Evolutionary conservation across 1,140 invertebrate genomes (phyloP).

Genomic region (Arion vulgaris): DNA sequence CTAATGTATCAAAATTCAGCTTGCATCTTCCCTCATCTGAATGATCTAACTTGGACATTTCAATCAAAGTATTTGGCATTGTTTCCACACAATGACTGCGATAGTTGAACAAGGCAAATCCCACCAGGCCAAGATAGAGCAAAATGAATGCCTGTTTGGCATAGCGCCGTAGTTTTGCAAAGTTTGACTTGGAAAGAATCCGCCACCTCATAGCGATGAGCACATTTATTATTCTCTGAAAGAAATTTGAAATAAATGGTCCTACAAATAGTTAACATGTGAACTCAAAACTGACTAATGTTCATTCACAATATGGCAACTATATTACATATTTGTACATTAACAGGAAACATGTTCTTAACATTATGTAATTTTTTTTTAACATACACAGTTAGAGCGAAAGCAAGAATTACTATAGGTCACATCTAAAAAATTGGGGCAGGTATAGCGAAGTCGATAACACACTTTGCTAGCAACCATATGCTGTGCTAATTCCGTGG

Average conservation of each 20-base stretch:
- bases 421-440: no score
- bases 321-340: no score
- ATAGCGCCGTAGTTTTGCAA: conserved; percentile 12
- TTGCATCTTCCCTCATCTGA: conserved; percentile 48
- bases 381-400: no score
- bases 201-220: neutral
- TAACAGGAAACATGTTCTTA: no score
- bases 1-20: conserved; percentile 48
- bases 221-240: neutral
- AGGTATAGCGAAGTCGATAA: no score
- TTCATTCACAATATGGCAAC: neutral
- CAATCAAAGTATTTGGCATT: conserved; percentile 50
- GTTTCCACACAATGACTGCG: conserved; percentile 54
- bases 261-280: neutral
- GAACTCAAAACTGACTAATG: neutral
- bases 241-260: neutral
- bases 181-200: conserved; percentile 2
- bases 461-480: no score
- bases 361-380: no score
- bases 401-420: no score
- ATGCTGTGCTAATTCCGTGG: no score
- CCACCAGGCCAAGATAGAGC: conserved; percentile 48
- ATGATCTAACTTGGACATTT: conserved; percentile 45
- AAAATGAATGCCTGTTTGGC: conserved; percentile 37
- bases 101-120: conserved; percentile 60